Base-by-base conservation (phyloP, 2,888 invertebrate species). In the Zele albiditarsus region DNA sequence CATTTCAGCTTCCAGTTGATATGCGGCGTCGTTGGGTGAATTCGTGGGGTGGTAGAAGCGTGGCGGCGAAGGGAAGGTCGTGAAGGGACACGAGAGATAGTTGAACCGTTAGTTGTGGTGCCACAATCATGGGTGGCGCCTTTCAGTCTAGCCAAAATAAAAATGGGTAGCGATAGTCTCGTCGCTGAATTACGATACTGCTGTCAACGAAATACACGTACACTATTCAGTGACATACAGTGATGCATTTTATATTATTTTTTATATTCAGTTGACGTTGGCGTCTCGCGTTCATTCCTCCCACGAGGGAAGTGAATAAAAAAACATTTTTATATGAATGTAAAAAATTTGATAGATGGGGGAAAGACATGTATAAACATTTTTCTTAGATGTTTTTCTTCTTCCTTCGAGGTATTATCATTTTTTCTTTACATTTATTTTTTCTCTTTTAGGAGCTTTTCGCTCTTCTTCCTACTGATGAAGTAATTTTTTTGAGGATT, bases 111-210 rank as follows among this genome's bases (percentile, higher is more conserved):
- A 31, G 58, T 60, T 38, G 49, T 75, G 84, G 84, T 84, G 84
- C 81, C 84, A 78, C 31, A 33, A 38, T 70, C 49, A 27, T 65
- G 38, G 28, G 23, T 53, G 85, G 83, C 85, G 87, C 83, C 87
- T 75, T 73, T 72, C 79, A 82, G 87, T 87, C 87, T 87, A 87
- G 87, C 87, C 87, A 84, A 87, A 87, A 87, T 86, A 87, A 87
- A 86, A 53, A 53, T 53, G 53, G 53, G 82, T 82, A 80, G 71
- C 78, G 81, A 80, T 81, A 81, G 73, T 42, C 63, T 53, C 66
- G 62, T 63, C 57, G 70, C 14, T 23, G 70, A 74, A 77, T 77
- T 71, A 71, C 77, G 66, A 72, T 66, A 70, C 66, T 31, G 46
- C 63, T 65, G 63, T 42, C 72, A 53, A 33, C 63, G 42, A 16